phyloP scores from a whole-genome alignment of 2,113 vertebrate genomes.

The Corvus hawaiiensis region DNA sequence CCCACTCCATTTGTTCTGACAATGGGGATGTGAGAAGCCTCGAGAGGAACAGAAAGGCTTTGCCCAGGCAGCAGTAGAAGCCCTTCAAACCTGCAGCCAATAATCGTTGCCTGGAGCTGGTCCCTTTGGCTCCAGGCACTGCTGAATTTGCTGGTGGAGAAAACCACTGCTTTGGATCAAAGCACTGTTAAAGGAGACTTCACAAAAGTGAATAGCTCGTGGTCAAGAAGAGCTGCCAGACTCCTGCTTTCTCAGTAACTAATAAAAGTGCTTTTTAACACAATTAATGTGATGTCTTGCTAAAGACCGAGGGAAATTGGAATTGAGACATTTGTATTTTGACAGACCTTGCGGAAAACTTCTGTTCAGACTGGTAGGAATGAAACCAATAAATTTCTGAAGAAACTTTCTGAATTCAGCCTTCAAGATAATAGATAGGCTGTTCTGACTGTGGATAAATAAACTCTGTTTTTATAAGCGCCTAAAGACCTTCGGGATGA shows the following conservation, averaged over 20 bases:
- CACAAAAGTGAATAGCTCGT: slow-evolving; percentile 32
- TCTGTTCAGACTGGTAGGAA: slow-evolving; percentile 50
- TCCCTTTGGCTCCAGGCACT: slow-evolving; percentile 34
- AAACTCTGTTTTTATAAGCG: slow-evolving; percentile 45
- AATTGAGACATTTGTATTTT: slow-evolving; percentile 52
- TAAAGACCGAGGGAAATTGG: slow-evolving; percentile 25
- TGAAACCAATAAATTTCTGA: slow-evolving; percentile 58
- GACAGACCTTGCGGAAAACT: slow-evolving; percentile 50
- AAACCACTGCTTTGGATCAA: slow-evolving; percentile 36
- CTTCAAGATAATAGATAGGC: slow-evolving; percentile 59
- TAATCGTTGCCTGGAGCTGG: slow-evolving; percentile 13
- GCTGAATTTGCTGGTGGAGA: slow-evolving; percentile 49
- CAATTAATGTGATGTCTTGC: slow-evolving; percentile 43
- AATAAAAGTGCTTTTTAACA: slow-evolving; percentile 51
- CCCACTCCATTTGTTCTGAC: neutral
- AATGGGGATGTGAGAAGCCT: neutral
- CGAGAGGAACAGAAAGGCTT: neutral
- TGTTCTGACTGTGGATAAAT: slow-evolving; percentile 51
- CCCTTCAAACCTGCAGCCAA: neutral
- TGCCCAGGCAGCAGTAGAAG: neutral
- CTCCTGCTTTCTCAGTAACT: slow-evolving; percentile 48
- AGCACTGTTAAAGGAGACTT: slow-evolving; percentile 2
- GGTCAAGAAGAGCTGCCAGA: slow-evolving; percentile 44
- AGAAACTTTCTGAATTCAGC: slow-evolving; percentile 42
- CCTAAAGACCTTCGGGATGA: slow-evolving; percentile 50